Evolutionary conservation across 2,888 invertebrate species (phyloP).

Genomic region (Stictocephala bisonia): DNA sequence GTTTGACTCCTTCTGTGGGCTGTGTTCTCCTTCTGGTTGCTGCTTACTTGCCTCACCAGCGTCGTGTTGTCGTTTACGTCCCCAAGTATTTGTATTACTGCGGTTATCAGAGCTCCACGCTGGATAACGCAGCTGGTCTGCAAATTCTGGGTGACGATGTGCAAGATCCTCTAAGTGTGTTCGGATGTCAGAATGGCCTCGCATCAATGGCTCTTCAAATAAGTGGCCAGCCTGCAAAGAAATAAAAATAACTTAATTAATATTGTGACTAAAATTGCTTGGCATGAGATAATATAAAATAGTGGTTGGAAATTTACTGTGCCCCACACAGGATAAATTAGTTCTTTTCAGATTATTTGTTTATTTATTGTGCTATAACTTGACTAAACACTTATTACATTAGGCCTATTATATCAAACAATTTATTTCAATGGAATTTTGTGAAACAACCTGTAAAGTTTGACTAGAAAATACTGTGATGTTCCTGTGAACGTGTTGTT

Average conservation of each 20-base stretch:
- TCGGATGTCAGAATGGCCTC: conserved; percentile 65
- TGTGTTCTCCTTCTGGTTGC: conserved; percentile 48
- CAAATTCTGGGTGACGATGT: conserved; percentile 79
- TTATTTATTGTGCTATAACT: too few species aligned
- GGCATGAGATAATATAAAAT: too few species aligned
- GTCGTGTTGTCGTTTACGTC: conserved; percentile 37
- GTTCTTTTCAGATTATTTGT: too few species aligned
- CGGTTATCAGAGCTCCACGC: conserved; percentile 41
- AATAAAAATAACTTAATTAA: conserved; percentile 16
- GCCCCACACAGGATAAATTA: too few species aligned
- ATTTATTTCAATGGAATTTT: too few species aligned
- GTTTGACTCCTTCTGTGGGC: conserved; percentile 51
- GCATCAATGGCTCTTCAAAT: conserved; percentile 73
- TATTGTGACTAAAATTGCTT: background rate
- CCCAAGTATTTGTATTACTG: conserved; percentile 35
- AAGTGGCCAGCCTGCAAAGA: conserved; percentile 70
- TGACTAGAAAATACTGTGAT: too few species aligned
- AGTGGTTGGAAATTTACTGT: too few species aligned
- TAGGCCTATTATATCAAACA: too few species aligned
- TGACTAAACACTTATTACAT: too few species aligned
- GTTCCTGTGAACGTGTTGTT: too few species aligned
- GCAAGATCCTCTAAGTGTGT: conserved; percentile 76
- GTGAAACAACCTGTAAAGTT: too few species aligned
- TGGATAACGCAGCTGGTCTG: conserved; percentile 71
- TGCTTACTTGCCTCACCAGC: conserved; percentile 54